Evolutionary conservation across 2,797 vertebrate genomes (phyloP), one percentile per base, ranked within the genome.

Genomic region (Sebastes itinus): DNA sequence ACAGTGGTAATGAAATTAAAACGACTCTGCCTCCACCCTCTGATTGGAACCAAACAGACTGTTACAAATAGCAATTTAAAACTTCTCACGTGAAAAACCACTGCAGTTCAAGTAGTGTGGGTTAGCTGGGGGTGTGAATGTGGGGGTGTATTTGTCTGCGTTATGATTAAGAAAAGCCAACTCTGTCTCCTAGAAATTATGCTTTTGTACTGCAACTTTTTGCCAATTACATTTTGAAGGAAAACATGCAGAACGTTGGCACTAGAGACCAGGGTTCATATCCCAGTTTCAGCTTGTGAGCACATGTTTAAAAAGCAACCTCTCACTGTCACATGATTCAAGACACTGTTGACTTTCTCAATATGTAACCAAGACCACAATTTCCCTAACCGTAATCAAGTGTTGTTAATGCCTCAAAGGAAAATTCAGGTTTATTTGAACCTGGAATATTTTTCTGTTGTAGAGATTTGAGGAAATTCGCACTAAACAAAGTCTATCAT

Each of bases 1-100:
- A 81, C 74, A 81, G 80, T 82, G 75, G 86, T 93, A 90, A 93
- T 89, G 76, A 88, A 91, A 93, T 94, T 90, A 92, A 92, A 92
- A 87, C 23, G 28, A 78, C 69, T 77, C 81, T 86, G 83, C 87
- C 56, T 86, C 82, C 75, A 81, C 79, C 72, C 71, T 89, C 81
- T 90, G 81, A 91, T 91, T 88, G 84, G 54, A 91, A 89, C 88
- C 77, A 80, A 89, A 85, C 79, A 86, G 80, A 86, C 78, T 86
- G 87, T 78, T 87, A 77, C 81, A 84, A 91, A 92, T 81, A 85
- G 81, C 69, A 87, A 83, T 89, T 90, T 82, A 72, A 92, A 89
- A 91, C 69, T 80, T 83, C 71, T 66, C 42, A 76, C 68, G 18
- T 86, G 71, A 84, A 59, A 78, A 81, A 14, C 16, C 28, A 63